These are phyloP conservation scores for Callospermophilus lateralis DNA, from an alignment of 2,113 vertebrate genomes.

Conservation along the genomic window DNA sequence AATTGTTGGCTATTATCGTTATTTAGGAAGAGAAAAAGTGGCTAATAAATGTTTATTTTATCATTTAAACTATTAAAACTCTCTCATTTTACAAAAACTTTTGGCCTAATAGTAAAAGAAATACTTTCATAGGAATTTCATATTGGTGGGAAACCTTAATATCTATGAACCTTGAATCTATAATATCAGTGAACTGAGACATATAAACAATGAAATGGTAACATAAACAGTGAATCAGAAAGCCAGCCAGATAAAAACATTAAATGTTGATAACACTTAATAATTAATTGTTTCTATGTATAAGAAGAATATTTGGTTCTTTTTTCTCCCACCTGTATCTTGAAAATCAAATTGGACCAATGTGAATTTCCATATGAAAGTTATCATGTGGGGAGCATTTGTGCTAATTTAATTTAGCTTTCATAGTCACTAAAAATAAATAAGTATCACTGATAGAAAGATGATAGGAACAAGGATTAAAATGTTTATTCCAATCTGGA, in stretches of 20 bases:
- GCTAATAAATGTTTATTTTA: background rate
- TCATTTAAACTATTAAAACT: background rate
- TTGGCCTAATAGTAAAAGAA: no score
- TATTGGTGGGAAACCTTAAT: background rate
- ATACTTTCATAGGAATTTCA: no score
- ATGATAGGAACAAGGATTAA: background rate
- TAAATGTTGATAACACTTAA: background rate
- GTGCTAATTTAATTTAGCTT: background rate
- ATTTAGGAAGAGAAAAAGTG: background rate
- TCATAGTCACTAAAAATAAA: background rate
- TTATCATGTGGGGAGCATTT: background rate
- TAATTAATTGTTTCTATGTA: background rate
- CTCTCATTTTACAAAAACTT: no score
- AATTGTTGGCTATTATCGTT: background rate
- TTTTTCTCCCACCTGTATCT: background rate
- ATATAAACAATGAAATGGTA: background rate
- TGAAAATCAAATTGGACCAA: background rate
- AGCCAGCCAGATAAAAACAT: background rate
- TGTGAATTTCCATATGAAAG: background rate
- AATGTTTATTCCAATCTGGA: background rate
- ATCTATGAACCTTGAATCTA: background rate
- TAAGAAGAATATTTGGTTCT: background rate
- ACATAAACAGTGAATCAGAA: background rate
- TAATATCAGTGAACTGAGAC: background rate
- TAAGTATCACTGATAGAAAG: background rate